These are phyloP conservation scores for Drosophila melanica DNA, from an alignment of 1,140 invertebrate genomes.

Conservation along the genomic window DNA sequence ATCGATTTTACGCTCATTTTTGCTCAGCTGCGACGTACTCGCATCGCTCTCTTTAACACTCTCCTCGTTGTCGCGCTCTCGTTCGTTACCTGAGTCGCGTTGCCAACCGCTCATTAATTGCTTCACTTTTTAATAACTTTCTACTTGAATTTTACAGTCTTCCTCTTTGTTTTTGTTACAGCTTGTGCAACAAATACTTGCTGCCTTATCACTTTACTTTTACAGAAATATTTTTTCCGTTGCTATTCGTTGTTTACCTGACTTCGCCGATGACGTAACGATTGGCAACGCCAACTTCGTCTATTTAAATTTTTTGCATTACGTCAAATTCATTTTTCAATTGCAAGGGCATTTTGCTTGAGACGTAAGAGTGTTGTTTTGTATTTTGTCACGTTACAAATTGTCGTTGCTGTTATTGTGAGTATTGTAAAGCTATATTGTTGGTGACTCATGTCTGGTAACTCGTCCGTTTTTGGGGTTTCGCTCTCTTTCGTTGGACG, in stretches of 20 bases:
- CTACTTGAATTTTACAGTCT: slow-evolving; percentile 21
- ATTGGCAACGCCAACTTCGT: slow-evolving; percentile 3
- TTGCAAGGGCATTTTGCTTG: background rate
- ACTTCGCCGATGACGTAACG: slow-evolving; percentile 45
- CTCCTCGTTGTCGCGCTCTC: slow-evolving; percentile 9
- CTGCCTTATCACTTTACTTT: slow-evolving; percentile 8
- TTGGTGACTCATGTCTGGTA: slow-evolving; percentile 31
- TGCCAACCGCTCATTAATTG: slow-evolving; percentile 37
- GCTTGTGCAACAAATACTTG: background rate
- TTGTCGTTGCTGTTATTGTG: slow-evolving; percentile 3
- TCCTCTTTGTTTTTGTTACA: background rate
- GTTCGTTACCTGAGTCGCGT: slow-evolving; percentile 26
- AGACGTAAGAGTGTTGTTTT: no score
- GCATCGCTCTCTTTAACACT: slow-evolving; percentile 14
- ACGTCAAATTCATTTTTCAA: background rate
- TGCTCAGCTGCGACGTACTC: slow-evolving; percentile 29
- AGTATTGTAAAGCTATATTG: slow-evolving; percentile 18
- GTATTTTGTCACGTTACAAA: slow-evolving; percentile 36
- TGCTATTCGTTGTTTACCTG: slow-evolving; percentile 23
- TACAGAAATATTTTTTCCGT: background rate
- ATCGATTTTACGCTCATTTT: slow-evolving; percentile 69
- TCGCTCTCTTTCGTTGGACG: background rate
- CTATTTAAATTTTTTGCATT: slow-evolving; percentile 10
- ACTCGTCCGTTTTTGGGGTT: slow-evolving; percentile 9
- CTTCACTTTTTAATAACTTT: slow-evolving; percentile 48